These are phyloP conservation scores for Strigamia crassipes DNA, from an alignment of 2,888 invertebrate genomes.

Conservation along the genomic window DNA sequence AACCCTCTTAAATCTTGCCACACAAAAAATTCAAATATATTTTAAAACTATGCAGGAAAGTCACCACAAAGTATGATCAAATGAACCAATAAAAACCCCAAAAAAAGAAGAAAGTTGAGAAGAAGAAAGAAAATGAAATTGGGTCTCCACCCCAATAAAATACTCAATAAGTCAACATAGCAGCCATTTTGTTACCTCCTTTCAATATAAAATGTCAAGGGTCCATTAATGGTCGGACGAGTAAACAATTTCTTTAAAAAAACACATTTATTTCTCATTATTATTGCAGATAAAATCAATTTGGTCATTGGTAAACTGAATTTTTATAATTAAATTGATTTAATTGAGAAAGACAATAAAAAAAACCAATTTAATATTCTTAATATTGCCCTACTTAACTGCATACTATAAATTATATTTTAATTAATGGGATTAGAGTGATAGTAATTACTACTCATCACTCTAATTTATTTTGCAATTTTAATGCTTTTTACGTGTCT, in stretches of 20 bases:
- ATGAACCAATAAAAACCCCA: neutral
- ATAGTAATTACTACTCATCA: neutral
- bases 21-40: too few species aligned
- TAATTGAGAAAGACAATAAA: neutral
- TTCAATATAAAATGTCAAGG: neutral
- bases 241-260: neutral
- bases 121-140: neutral
- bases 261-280: neutral
- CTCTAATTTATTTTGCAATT: neutral
- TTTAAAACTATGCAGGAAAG: neutral
- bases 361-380: neutral
- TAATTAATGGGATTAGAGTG: neutral
- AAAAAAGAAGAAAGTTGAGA: neutral
- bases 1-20: too few species aligned
- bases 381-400: neutral
- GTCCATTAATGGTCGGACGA: neutral
- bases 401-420: neutral
- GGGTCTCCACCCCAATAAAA: constrained; percentile 4
- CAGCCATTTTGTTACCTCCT: neutral
- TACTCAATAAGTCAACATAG: constrained; percentile 23
- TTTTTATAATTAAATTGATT: neutral
- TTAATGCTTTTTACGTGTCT: neutral
- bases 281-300: neutral
- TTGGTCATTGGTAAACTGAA: neutral
- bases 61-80: neutral